phyloP scores from a whole-genome alignment of 2,888 invertebrate species.

The Calliphora vomitoria region DNA sequence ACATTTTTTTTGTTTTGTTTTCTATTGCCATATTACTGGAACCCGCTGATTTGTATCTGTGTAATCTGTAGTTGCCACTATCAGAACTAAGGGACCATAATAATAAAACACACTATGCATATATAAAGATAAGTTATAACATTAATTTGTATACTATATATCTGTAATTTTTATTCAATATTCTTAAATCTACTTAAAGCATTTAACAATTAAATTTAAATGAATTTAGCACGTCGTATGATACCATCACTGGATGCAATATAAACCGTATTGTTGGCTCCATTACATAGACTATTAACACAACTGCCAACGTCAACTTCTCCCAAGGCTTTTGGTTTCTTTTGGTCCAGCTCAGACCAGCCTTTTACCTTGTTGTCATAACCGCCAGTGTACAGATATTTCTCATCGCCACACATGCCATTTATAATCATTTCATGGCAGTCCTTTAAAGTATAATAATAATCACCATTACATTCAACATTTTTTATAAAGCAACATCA shows the following conservation, averaged over 20 bases:
- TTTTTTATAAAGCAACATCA: background rate
- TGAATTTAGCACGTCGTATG: constrained; percentile 80
- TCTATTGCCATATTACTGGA: too few species aligned
- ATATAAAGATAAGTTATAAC: background rate
- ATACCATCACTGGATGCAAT: constrained; percentile 82
- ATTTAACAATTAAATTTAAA: constrained; percentile 64
- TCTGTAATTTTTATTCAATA: background rate
- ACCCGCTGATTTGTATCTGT: too few species aligned
- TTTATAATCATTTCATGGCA: constrained; percentile 84
- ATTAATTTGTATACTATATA: background rate
- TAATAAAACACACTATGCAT: background rate
- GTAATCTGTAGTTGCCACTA: too few species aligned
- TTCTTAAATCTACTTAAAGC: background rate
- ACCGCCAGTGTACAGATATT: constrained; percentile 82
- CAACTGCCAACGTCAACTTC: constrained; percentile 81
- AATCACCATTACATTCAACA: background rate
- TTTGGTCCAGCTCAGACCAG: constrained; percentile 80
- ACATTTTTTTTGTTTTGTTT: too few species aligned
- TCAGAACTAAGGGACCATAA: too few species aligned
- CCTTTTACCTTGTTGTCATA: constrained; percentile 84
- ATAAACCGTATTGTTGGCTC: constrained; percentile 79
- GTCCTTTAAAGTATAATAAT: constrained; percentile 77
- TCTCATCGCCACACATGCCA: constrained; percentile 80
- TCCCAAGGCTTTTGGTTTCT: constrained; percentile 78
- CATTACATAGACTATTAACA: constrained; percentile 81